Evolutionary conservation across 2,797 vertebrate species (phyloP), one percentile per base, ranked within the genome.

Genomic region (Bradypus variegatus): DNA sequence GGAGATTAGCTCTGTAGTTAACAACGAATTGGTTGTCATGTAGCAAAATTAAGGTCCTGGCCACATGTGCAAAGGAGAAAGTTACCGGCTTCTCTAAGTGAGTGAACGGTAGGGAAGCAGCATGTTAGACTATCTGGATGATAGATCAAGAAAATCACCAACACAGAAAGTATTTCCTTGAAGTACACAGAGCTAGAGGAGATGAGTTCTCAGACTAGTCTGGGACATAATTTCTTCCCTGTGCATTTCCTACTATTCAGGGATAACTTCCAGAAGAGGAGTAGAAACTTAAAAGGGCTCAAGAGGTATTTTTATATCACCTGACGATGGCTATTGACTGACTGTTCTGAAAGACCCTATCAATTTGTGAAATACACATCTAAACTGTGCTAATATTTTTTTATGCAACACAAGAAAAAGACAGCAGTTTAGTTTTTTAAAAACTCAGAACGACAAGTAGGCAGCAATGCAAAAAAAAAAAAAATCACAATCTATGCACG

Each of bases 381-480:
- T n/a, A 29, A 78, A 50, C 13, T 79, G 8, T 6, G 80, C 36
- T 53, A 48, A 85, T 72, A 89, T 90, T 85, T 83, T 93, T 29
- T 60, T 87, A 36, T 89, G 48, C 72, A 50, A 6, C 53, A 33
- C 72, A 23, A 88, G 23, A 41, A 80, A 87, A 89, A 93, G 67
- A 85, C 2, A 64, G 65, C 50, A 41, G 23, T 9, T 77, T 60
- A 81, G 67, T 50, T 77, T 77, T 81, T 38, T 31, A 67, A 76
- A 82, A 78, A 64, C 81, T 95, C 33, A 65, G 65, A 89, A 88
- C 69, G 78, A 64, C 94, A 70, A 55, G 58, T 31, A 87, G 67
- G 36, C 48, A 93, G 73, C 64, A 84, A 48, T 36, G 31, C 27
- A 15, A 62, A 50, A 73, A 94, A 73, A 96, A 92, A 84, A 86